Base-by-base conservation (phyloP, 2,113 vertebrate species). In the Dasyornis broadbenti region DNA sequence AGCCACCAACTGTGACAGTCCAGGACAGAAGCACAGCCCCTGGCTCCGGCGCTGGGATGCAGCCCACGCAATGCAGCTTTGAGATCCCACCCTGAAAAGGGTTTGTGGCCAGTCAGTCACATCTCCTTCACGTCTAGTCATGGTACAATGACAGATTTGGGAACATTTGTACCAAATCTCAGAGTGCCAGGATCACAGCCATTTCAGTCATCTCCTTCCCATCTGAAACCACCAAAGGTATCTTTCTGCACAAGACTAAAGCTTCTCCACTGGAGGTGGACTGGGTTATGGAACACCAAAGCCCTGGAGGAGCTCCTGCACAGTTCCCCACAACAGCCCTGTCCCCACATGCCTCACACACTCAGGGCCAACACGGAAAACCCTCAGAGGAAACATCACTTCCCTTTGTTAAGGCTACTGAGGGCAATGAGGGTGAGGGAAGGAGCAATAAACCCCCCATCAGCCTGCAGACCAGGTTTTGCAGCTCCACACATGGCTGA, bases 301-400 rank as follows among this genome's bases (percentile, higher is more conserved):
- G 68, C 21, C 63, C 63, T 19, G 5, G 7, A 37, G 31, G 9
- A n/a, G 60, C 3, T 76, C 35, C 50, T 61, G 26, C 54, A 21
- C 9, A 47, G 45, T 45, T 65, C 14, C 54, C 11, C 24, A 7
- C 2, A 4, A 49, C 42, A 75, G 57, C 40, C 45, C 28, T 47
- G 17, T 23, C 44, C 59, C 53, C 45, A 45, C 15, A 73, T 0
- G 2, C 28, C 66, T 56, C 12, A 1, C 2, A 1, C 1, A 76
- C 45, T 53, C 4, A 0, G 30, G 52, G 52, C 8, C 12, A n/a
- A 85, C 39, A 80, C 0, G 0, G n/a, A 87, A 90, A 87, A 45
- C 17, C 56, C 47, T 53, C 19, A n/a, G 50, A 57, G 28, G 13
- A 83, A 78, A 89, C 1, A 23, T 13, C 60, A 4, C 35, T 61